Base-by-base conservation (phyloP, 2,888 invertebrate species). In the Atethmia centrago region DNA sequence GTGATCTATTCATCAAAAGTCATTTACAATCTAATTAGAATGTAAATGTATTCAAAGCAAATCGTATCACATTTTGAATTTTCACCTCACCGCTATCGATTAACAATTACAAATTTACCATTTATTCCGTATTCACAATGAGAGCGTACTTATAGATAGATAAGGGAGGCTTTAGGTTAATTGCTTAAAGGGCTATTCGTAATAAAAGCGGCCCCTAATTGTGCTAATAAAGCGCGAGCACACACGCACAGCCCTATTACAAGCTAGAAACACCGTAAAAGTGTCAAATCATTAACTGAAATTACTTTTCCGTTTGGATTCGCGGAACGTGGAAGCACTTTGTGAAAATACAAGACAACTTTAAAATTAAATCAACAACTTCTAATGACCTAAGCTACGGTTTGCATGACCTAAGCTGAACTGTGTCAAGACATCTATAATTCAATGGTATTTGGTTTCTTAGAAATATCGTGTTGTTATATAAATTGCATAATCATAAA, bases 261-360 rank as follows among this genome's bases (percentile, higher is more conserved):
- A 86, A 85, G 82, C 87, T 88, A 90, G 89, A 89, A 91, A 91
- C 82, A 90, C 87, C 89, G 90, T 92, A 91, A 94, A 93, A 93
- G 89, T 93, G 93, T 92, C 92, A 92, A 94, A 93, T 94, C 92
- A 93, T 93, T 93, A 92, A 90, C 87, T 90, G 85, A 91, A 94
- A 94, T 94, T 93, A 91, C 91, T 90, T 92, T 91, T 88, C 86
- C 87, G 86, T 88, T 89, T 85, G 87, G 87, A 88, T 83, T 88
- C 81, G 76, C 77, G 79, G 76, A 82, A 82, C 74, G 71, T 81
- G 76, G 80, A 82, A 82, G 65, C 59, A 69, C 75, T 82, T 77
- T 69, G 61, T 72, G 53, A 68, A 71, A 74, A 72, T 53, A 68
- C 42, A 69, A 81, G 59, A 71, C 63, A 64, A 67, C 67, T 71